Conservation (phyloP, 2,113 vertebrate genomes). For the Elgaria multicarinata region DNA sequence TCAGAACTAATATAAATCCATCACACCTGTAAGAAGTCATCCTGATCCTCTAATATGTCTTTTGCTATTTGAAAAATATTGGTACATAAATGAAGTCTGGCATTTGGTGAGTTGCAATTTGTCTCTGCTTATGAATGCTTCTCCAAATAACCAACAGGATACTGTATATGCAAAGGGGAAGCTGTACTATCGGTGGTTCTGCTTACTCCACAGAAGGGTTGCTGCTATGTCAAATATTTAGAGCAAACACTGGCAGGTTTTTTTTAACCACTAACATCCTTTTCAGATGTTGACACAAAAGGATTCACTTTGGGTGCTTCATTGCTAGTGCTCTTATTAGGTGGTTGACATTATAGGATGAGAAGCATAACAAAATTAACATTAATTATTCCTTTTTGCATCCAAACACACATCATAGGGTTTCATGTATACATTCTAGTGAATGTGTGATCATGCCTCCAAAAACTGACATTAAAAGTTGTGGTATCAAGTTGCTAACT, state of each 20-base stretch:
- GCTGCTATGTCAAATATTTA: conserved; percentile 18
- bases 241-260: neutral
- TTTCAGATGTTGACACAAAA: conserved; percentile 16
- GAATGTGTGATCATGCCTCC: neutral
- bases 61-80: neutral
- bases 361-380: neutral
- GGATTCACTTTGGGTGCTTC: conserved; percentile 4
- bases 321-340: neutral
- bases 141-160: neutral
- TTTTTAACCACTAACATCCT: conserved; percentile 11
- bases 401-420: neutral
- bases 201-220: neutral
- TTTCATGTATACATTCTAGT: neutral
- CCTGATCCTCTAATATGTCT: neutral
- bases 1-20: neutral
- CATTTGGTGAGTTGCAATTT: neutral
- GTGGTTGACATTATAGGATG: conserved; percentile 1
- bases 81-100: neutral
- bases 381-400: neutral
- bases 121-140: neutral
- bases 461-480: neutral
- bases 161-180: neutral
- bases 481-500: neutral
- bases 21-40: neutral
- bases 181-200: neutral